phyloP scores from a whole-genome alignment of 2,113 vertebrate species.

The Marmota monax region DNA sequence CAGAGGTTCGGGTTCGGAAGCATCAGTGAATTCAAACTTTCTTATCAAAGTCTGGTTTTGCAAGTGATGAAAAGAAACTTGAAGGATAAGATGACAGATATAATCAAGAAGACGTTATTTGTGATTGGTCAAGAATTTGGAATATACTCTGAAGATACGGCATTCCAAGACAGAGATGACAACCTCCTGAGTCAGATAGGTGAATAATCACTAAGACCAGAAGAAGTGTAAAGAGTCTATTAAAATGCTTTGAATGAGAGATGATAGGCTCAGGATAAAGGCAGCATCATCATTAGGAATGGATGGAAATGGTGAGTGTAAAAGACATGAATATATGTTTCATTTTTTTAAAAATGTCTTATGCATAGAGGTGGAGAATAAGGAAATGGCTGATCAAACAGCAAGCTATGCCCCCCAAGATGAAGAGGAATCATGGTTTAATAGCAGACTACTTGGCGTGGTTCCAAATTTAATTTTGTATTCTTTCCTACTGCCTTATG shows the following conservation, averaged over 20 bases:
- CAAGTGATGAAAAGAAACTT: not conserved
- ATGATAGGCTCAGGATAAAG: not conserved
- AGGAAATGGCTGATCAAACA: not conserved
- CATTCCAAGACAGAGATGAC: not conserved
- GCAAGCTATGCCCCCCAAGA: not conserved
- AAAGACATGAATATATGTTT: not conserved
- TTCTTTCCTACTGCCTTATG: not conserved
- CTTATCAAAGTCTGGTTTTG: not conserved
- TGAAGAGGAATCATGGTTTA: not conserved
- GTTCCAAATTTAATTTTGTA: constrained; percentile 32
- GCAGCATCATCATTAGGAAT: not conserved
- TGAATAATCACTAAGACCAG: not conserved
- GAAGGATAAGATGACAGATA: not conserved
- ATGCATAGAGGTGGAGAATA: not conserved
- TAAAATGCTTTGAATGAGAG: not conserved
- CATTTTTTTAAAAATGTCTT: not conserved
- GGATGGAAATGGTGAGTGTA: not conserved
- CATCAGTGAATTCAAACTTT: not conserved
- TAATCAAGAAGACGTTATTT: not conserved
- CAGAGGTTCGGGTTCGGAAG: not conserved
- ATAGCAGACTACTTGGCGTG: not conserved
- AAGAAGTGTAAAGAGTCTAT: not conserved
- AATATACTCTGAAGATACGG: not conserved
- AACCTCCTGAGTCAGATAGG: not conserved
- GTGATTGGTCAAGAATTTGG: not conserved